Percentiles rank a stretch among this genome's conserved stretches.
phyloP scores from a whole-genome alignment of 2,888 invertebrate species.

The Philopedon plagiatum region DNA sequence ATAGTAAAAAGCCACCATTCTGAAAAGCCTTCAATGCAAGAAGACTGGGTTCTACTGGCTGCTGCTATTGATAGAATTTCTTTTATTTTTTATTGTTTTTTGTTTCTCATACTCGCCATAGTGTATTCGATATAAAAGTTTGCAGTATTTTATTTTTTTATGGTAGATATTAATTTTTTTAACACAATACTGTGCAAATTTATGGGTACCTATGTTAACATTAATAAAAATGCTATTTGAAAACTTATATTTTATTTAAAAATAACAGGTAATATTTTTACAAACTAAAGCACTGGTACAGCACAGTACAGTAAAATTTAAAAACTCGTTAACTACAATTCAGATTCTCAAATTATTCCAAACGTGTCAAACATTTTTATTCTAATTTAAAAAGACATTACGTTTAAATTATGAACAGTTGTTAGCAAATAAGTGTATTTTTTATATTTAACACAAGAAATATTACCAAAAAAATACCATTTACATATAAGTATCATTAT shows the following conservation, averaged over 20 bases:
- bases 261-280: constrained; percentile 4
- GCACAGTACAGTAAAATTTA: neutral
- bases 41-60: constrained; percentile 77
- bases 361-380: no score
- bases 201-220: neutral
- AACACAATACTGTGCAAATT: neutral
- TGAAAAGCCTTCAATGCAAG: constrained; percentile 66
- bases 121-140: constrained; percentile 67
- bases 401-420: no score
- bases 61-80: constrained; percentile 76
- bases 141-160: neutral
- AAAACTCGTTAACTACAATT: no score
- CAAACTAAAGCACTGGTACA: neutral
- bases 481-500: no score
- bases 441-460: no score
- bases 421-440: no score
- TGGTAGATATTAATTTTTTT: no score
- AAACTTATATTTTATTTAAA: constrained; percentile 7
- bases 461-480: no score
- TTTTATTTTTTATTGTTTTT: constrained; percentile 72
- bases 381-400: no score
- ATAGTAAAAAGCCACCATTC: constrained; percentile 60
- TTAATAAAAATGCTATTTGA: neutral
- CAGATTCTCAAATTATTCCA: no score
- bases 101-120: constrained; percentile 71